Percentiles rank a stretch among this genome's conserved stretches.
Evolutionary conservation across 1,140 invertebrate genomes (phyloP).

Genomic region (Meloidogyne hapla): DNA sequence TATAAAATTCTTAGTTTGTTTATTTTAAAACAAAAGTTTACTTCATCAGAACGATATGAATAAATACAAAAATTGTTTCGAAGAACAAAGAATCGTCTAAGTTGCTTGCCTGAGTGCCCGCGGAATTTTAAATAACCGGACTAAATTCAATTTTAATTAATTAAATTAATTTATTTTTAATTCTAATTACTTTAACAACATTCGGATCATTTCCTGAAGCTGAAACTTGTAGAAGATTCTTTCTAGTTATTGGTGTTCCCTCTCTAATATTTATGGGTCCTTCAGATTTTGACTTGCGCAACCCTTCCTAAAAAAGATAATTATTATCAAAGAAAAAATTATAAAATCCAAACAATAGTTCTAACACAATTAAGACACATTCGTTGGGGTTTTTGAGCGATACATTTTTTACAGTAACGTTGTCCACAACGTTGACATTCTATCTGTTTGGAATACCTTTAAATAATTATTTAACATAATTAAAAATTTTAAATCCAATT

Average conservation of each 20-base stretch:
- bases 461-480: background rate
- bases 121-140: slow-evolving; percentile 48
- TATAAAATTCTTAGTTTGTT: background rate
- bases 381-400: slow-evolving; percentile 31
- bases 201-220: background rate
- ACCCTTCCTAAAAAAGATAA: slow-evolving; percentile 6
- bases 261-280: background rate
- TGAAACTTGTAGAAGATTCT: slow-evolving; percentile 16
- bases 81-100: slow-evolving; percentile 56
- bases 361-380: slow-evolving; percentile 12
- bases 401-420: slow-evolving; percentile 26
- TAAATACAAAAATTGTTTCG: slow-evolving; percentile 63
- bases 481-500: background rate
- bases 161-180: background rate
- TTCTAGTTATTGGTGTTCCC: background rate
- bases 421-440: slow-evolving; percentile 19
- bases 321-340: background rate
- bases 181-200: slow-evolving; percentile 4
- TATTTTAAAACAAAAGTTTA: slow-evolving; percentile 8
- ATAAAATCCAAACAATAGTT: slow-evolving; percentile 5
- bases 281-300: slow-evolving; percentile 14
- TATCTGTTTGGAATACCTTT: slow-evolving; percentile 9
- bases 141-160: slow-evolving; percentile 5
- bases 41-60: slow-evolving; percentile 48
- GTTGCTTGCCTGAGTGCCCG: slow-evolving; percentile 35